Percentiles rank a stretch among this genome's conserved stretches.
Conservation (phyloP, 1,140 invertebrate genomes). For the Archegozetes longisetosus region DNA sequence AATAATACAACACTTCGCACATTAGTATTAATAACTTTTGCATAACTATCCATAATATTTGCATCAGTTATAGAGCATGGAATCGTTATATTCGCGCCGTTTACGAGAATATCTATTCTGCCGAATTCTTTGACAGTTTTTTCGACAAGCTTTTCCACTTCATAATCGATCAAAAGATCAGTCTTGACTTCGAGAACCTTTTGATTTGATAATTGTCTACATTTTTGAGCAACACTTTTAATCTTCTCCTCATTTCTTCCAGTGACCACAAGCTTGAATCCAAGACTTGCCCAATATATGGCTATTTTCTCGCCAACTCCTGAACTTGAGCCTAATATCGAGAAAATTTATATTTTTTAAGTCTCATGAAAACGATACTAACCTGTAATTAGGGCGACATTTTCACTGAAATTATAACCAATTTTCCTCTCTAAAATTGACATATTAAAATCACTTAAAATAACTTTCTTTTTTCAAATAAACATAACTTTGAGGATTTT, state of each 20-base stretch:
- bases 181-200: conserved; percentile 32
- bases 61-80: conserved; percentile 63
- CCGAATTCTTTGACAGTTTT: conserved; percentile 61
- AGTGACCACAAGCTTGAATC: conserved; percentile 48
- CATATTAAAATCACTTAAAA: too few species aligned
- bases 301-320: conserved; percentile 71
- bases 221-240: conserved; percentile 43
- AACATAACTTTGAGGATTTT: too few species aligned
- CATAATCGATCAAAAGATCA: conserved; percentile 62
- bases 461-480: too few species aligned
- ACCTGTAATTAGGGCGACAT: too few species aligned
- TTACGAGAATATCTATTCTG: conserved; percentile 74
- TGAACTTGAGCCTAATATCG: conserved; percentile 47
- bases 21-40: conserved; percentile 30
- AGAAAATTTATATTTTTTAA: too few species aligned
- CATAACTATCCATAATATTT: conserved; percentile 62
- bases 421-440: too few species aligned
- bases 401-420: too few species aligned
- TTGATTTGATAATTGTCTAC: conserved; percentile 29
- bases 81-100: conserved; percentile 37
- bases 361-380: too few species aligned
- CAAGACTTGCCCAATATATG: conserved; percentile 49
- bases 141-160: conserved; percentile 58
- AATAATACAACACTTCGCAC: conserved; percentile 51
- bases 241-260: conserved; percentile 55